Conservation (phyloP, 2,113 vertebrate species). For the Chionis minor region DNA sequence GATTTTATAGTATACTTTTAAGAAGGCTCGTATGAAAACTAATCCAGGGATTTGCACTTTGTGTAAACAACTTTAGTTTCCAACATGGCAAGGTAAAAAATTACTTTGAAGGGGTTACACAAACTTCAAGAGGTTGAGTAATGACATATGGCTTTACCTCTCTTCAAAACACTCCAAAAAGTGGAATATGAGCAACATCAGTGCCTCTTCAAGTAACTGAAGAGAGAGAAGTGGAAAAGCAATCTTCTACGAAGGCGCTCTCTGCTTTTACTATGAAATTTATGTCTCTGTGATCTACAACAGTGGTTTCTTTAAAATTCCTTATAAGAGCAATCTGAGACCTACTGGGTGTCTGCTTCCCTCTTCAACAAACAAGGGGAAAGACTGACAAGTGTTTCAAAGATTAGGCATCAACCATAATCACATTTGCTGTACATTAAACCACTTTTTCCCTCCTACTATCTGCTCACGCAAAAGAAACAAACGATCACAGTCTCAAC, state of each 20-base stretch:
- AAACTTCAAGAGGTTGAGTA: conserved; percentile 28
- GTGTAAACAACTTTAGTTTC: conserved; percentile 46
- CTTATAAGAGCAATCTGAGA: background rate
- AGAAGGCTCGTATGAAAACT: conserved; percentile 27
- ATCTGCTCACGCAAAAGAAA: background rate
- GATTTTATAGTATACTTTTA: conserved; percentile 32
- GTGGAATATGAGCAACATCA: background rate
- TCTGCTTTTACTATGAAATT: background rate
- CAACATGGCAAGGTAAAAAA: conserved; percentile 33
- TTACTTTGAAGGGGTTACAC: conserved; percentile 38
- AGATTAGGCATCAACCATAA: background rate
- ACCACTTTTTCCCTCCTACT: background rate
- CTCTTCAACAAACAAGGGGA: background rate
- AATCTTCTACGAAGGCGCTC: background rate
- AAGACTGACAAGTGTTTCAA: background rate
- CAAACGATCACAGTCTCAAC: background rate
- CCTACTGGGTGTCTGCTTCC: background rate
- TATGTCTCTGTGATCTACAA: background rate
- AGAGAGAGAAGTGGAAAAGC: background rate
- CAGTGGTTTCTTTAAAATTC: background rate
- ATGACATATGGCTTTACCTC: background rate
- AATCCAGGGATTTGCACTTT: conserved; percentile 29
- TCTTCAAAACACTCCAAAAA: conserved; percentile 11
- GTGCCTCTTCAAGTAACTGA: background rate
- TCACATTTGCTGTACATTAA: background rate